Evolutionary conservation across 1,140 invertebrate species (phyloP), one percentile per base, ranked within the genome.

Genomic region (Sycobia sp.): DNA sequence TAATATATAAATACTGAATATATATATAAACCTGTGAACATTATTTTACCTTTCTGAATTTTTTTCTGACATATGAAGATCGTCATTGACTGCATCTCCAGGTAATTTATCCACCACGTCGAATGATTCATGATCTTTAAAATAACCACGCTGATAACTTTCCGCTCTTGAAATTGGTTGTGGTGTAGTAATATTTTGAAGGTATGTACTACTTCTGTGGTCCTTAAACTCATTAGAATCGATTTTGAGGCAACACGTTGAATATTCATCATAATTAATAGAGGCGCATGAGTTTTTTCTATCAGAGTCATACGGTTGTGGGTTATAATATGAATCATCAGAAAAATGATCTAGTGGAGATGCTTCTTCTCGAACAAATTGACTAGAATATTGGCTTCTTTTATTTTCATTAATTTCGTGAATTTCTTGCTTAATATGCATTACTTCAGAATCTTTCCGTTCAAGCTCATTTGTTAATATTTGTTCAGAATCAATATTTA

Each of bases 41-140:
- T 25, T 25, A 11, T 18, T 57, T 57, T 65, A 82, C 80, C 80
- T 82, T 65, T 79, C 77, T 43, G 81, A 73, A 66, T 75, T 76
- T 65, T 81, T 79, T 66, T 77, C 74, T 44, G 73, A 71, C 73
- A 81, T 81, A 58, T 75, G 77, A 55, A 77, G 76, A 20, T 80
- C 78, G 16, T 75, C 76, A 64, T 80, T 79, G 14, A 77, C 70
- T 14, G 70, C 71, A 54, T 68, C 77, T 25, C 75, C 73, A 1
- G 78, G 50, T 2, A 67, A 49, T 20, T 77, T 74, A 8, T 81
- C 76, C 36, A 71, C 71, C 8, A 73, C 73, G 55, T 82, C 76
- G 39, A 80, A 65, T 18, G 76, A 76, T 18, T 80, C 76, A 29
- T 80, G 79, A 41, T 81, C 74, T 18, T 82, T 76, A 53, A 81